These are phyloP conservation scores for Iphiclides podalirius DNA, from an alignment of 2,888 invertebrate species.

Conservation along the genomic window DNA sequence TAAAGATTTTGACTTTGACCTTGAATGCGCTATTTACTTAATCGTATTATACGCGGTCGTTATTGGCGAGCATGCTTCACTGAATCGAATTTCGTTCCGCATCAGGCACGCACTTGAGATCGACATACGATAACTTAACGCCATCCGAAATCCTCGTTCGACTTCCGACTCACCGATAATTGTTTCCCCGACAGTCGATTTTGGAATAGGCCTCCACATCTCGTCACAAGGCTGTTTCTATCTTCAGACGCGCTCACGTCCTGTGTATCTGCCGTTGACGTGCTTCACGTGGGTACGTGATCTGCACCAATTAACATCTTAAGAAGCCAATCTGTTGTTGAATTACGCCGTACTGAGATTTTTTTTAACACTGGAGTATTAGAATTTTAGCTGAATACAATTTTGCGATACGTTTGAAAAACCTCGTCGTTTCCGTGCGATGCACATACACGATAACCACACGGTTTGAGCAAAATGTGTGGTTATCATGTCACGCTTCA, in stretches of 20 bases:
- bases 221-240: slow-evolving; percentile 4
- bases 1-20: too few relatives aligned
- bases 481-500: too few relatives aligned
- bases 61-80: slow-evolving; percentile 9
- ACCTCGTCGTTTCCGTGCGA: too few relatives aligned
- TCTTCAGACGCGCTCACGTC: slow-evolving; percentile 12
- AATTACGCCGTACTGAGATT: neutral
- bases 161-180: slow-evolving; percentile 1
- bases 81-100: neutral
- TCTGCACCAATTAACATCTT: slow-evolving; percentile 2
- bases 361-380: too few relatives aligned
- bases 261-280: neutral
- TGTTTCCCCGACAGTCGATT: slow-evolving; percentile 8
- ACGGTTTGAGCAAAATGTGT: too few relatives aligned
- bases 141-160: neutral
- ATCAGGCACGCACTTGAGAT: neutral
- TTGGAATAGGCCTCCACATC: slow-evolving; percentile 5
- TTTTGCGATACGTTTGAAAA: too few relatives aligned
- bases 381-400: too few relatives aligned
- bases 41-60: too few relatives aligned
- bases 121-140: neutral
- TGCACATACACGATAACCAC: too few relatives aligned
- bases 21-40: too few relatives aligned
- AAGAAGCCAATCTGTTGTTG: neutral
- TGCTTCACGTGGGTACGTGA: slow-evolving; percentile 6